phyloP scores from a whole-genome alignment of 2,113 vertebrate genomes.

The Micronycteris hirsuta region DNA sequence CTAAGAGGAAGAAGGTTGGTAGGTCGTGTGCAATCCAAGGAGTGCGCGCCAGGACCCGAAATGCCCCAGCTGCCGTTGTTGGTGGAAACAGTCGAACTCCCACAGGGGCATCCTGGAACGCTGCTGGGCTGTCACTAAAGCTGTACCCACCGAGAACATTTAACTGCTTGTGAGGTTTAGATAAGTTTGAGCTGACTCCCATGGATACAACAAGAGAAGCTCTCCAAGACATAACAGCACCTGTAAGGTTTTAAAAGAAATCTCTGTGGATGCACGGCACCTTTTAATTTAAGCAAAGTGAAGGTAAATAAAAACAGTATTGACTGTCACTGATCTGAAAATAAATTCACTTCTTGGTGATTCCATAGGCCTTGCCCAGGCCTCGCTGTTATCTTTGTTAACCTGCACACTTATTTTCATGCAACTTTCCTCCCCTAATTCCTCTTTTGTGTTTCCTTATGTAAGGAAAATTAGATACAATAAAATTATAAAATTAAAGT shows the following conservation, averaged over 20 bases:
- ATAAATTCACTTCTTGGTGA: not conserved
- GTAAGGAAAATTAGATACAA: not conserved
- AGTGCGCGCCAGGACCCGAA: not conserved
- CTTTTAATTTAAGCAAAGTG: slow-evolving; percentile 34
- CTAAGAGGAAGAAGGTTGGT: not conserved
- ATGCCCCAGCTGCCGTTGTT: slow-evolving; percentile 24
- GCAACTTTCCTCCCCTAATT: not conserved
- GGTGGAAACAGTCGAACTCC: not conserved
- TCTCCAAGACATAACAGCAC: not conserved
- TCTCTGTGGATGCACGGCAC: not conserved
- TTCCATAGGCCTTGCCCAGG: not conserved
- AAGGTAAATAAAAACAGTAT: slow-evolving; percentile 12
- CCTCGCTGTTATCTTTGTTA: not conserved
- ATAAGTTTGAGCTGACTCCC: not conserved
- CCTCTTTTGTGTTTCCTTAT: not conserved
- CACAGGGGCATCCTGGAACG: slow-evolving; percentile 39
- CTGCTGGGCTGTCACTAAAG: slow-evolving; percentile 18
- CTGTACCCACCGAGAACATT: not conserved
- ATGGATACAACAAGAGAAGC: not conserved
- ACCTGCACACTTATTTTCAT: not conserved
- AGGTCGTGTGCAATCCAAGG: not conserved
- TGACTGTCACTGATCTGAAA: not conserved
- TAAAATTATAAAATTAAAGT: not conserved
- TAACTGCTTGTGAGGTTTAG: slow-evolving; percentile 13
- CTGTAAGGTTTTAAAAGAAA: not conserved